Evolutionary conservation across 2,113 vertebrate species (phyloP), one percentile per base, ranked within the genome.

Genomic region (Rattus rattus): DNA sequence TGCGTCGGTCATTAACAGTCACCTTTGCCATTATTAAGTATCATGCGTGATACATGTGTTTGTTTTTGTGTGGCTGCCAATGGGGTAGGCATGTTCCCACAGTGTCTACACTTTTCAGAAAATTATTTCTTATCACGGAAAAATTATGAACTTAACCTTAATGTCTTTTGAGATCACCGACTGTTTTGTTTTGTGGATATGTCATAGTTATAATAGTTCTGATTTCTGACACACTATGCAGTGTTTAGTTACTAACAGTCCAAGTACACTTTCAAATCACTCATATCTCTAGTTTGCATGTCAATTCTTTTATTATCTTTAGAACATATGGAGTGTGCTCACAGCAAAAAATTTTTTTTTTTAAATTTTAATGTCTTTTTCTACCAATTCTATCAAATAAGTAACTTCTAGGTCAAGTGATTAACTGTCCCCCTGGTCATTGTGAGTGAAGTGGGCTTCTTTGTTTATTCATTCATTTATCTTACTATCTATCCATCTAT

Each of bases 341-440:
- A 77, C 36, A 73, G 22, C 24, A 80, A 83, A 5, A n/a, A n/a
- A n/a, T n/a, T n/a, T n/a, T n/a, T n/a, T n/a, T n/a, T n/a, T n/a
- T n/a, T n/a, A n/a, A 24, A 20, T 87, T 85, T 87, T 52, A 86
- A 63, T 81, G 22, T 63, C 43, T 2, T 70, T 79, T 20, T 85
- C 26, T 79, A 36, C 56, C 54, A 39, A 73, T 92, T 79, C 43
- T 59, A 20, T 85, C 43, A 91, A 76, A 14, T 86, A 3, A 85
- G 26, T 63, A 86, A 93, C 56, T 94, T 93, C 12, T 86, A 94
- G 77, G 52, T 88, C 12, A 88, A 83, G 22, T 72, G 73, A 91
- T 24, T 67, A 12, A 73, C 3, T 79, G 28, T 54, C 39, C 4
- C 26, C 26, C 43, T 90, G 61, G 26, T 91, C 24, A 54, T 69